These are phyloP conservation scores for Caerostris extrusa DNA, from an alignment of 1,140 invertebrate species.

Conservation along the genomic window DNA sequence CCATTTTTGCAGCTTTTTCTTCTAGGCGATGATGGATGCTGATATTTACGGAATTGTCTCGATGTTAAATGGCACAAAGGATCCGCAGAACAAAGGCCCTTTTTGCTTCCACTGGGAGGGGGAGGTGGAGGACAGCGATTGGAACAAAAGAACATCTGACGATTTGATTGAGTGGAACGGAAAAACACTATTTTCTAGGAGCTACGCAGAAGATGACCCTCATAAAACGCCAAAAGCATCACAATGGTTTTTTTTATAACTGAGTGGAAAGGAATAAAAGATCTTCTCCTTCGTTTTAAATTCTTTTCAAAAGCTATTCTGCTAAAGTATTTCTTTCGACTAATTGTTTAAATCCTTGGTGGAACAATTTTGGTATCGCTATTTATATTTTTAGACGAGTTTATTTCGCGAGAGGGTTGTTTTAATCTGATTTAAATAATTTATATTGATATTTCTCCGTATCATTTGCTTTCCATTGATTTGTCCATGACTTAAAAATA, in stretches of 20 bases:
- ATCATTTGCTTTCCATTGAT: too few species aligned
- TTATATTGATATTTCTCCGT: too few species aligned
- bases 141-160: constrained; percentile 64
- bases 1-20: constrained; percentile 50
- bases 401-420: too few species aligned
- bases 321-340: too few species aligned
- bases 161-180: constrained; percentile 49
- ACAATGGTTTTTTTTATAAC: background rate
- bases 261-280: too few species aligned
- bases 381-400: too few species aligned
- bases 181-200: constrained; percentile 42
- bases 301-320: too few species aligned
- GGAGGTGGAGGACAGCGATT: constrained; percentile 7
- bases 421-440: too few species aligned
- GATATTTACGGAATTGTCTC: constrained; percentile 64
- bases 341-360: too few species aligned
- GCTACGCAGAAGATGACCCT: constrained; percentile 1
- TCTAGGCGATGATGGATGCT: constrained; percentile 47
- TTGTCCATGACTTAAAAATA: too few species aligned
- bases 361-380: too few species aligned
- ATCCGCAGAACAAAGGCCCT: constrained; percentile 47
- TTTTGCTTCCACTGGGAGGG: constrained; percentile 5
- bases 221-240: constrained; percentile 27
- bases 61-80: constrained; percentile 71
- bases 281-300: too few species aligned